Conservation (phyloP, 2,888 invertebrate genomes). For the Trichopria drosophilae region DNA sequence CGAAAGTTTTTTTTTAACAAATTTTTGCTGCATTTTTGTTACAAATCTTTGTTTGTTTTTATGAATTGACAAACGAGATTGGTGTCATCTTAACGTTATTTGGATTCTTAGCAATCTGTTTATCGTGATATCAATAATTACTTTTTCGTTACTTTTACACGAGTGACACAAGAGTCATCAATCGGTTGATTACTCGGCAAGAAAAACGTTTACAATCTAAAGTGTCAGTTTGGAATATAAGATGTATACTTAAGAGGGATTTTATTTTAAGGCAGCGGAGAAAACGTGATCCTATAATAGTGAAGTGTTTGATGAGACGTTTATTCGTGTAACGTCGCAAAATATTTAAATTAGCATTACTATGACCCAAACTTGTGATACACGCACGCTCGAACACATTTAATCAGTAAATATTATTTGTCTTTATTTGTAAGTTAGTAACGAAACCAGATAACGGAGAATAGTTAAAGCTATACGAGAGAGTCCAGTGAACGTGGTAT, state of each 20-base stretch:
- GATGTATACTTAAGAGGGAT: constrained; percentile 15
- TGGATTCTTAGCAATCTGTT: constrained; percentile 22
- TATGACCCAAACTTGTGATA: constrained; percentile 47
- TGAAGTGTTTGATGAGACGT: constrained; percentile 8
- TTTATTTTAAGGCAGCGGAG: constrained; percentile 15
- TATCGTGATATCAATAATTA: constrained; percentile 23
- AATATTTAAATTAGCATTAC: constrained; percentile 39
- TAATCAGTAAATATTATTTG: constrained; percentile 36
- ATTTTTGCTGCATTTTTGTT: too few relatives aligned
- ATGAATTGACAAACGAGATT: too few relatives aligned
- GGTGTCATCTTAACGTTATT: too few relatives aligned
- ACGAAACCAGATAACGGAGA: constrained; percentile 28
- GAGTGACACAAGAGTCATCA: too few relatives aligned
- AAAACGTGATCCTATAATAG: constrained; percentile 10
- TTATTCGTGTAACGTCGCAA: constrained; percentile 1
- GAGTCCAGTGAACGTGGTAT: constrained; percentile 39
- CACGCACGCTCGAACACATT: constrained; percentile 36
- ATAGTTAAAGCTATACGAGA: constrained; percentile 31
- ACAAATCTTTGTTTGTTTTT: too few relatives aligned
- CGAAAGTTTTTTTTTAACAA: too few relatives aligned
- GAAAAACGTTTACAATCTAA: too few relatives aligned
- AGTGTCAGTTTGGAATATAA: too few relatives aligned
- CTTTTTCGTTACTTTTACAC: too few relatives aligned
- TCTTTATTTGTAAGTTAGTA: constrained; percentile 35
- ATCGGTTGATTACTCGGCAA: too few relatives aligned